Evolutionary conservation across 37 sponge, comb jelly and placozoan species (phyloP).

Genomic region (Ianthella basta): DNA sequence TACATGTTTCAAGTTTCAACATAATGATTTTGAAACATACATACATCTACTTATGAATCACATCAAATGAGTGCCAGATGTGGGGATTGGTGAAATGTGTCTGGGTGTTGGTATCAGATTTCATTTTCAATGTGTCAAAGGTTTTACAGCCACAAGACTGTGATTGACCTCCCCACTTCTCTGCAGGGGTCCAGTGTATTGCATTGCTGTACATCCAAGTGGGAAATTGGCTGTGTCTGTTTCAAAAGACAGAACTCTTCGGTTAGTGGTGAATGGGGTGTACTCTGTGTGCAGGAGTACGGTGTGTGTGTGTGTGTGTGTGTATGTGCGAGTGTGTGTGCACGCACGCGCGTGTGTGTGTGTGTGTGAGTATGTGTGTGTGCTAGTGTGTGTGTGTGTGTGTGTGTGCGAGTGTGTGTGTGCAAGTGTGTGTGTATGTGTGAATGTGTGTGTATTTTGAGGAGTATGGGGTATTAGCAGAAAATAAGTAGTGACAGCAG

Average conservation of each 20-base stretch:
- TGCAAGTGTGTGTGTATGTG: too few species aligned
- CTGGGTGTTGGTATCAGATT: too few species aligned
- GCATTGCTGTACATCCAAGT: conserved; percentile 65
- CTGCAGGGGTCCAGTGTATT: conserved; percentile 43
- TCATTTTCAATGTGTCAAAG: too few species aligned
- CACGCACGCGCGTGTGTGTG: background rate
- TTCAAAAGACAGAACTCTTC: conserved; percentile 67
- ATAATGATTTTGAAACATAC: too few species aligned
- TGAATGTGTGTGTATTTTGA: too few species aligned
- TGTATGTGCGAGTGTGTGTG: background rate
- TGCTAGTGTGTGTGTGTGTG: background rate
- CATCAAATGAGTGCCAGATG: too few species aligned
- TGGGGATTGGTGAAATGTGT: too few species aligned
- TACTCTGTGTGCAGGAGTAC: too few species aligned
- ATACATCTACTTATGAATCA: too few species aligned
- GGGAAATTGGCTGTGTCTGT: conserved; percentile 73
- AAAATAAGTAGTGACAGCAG: too few species aligned
- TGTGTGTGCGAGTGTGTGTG: background rate
- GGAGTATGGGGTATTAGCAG: background rate
- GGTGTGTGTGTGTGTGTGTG: background rate
- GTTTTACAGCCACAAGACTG: too few species aligned
- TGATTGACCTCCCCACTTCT: background rate
- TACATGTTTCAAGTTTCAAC: too few species aligned
- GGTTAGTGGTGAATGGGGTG: conserved; percentile 25
- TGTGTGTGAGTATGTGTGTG: background rate